These are phyloP conservation scores for Yponomeuta sedellus DNA, from an alignment of 2,888 invertebrate species.

Conservation along the genomic window DNA sequence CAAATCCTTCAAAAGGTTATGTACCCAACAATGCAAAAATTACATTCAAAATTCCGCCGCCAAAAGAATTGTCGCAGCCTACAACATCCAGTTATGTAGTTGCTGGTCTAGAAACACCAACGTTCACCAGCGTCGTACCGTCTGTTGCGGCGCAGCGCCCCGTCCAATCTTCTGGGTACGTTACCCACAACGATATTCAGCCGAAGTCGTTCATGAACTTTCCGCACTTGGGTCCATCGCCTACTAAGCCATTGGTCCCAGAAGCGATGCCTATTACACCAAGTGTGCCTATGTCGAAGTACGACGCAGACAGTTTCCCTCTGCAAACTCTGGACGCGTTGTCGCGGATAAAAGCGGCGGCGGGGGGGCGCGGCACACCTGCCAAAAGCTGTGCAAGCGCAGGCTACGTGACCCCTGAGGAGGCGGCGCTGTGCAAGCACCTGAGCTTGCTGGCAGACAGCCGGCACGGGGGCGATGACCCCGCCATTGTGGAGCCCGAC, in stretches of 20 bases:
- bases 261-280: constrained; percentile 69
- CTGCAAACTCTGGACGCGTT: constrained; percentile 60
- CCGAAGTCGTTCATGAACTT: constrained; percentile 47
- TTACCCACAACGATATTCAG: constrained; percentile 55
- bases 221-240: constrained; percentile 49
- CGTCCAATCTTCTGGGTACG: constrained; percentile 54
- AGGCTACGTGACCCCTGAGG: constrained; percentile 61
- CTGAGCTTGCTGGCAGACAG: constrained; percentile 55
- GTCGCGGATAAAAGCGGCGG: constrained; percentile 58
- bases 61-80: constrained; percentile 31
- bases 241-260: constrained; percentile 51
- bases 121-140: constrained; percentile 7
- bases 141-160: constrained; percentile 29
- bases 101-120: constrained; percentile 14
- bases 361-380: constrained; percentile 31
- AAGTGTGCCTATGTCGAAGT: constrained; percentile 56
- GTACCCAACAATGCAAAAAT: constrained; percentile 33
- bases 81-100: constrained; percentile 48
- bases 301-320: constrained; percentile 62
- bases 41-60: not conserved
- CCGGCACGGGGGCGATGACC: constrained; percentile 53
- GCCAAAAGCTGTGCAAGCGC: constrained; percentile 46
- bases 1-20: constrained; percentile 42
- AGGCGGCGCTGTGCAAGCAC: constrained; percentile 64
- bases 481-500: constrained; percentile 61